These are phyloP conservation scores for Myiopsitta monachus DNA, from an alignment of 2,113 vertebrate genomes.

Conservation along the genomic window DNA sequence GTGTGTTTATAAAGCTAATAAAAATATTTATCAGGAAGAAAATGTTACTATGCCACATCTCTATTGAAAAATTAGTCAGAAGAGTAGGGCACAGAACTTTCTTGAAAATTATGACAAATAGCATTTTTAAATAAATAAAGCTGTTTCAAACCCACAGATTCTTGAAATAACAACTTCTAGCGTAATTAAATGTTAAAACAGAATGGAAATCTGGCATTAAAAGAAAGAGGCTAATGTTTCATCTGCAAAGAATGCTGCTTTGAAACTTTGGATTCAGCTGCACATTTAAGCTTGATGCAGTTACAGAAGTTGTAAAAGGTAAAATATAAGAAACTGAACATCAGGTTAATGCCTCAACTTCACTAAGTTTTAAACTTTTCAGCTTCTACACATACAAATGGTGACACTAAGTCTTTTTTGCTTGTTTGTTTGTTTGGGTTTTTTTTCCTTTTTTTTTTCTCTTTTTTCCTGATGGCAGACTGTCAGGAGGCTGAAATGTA, in stretches of 20 bases:
- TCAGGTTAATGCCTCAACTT: background rate
- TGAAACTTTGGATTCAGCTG: slow-evolving; percentile 29
- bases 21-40: slow-evolving; percentile 49
- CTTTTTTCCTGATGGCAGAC: background rate
- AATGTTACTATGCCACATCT: slow-evolving; percentile 11
- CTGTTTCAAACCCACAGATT: slow-evolving; percentile 45
- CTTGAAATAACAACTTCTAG: slow-evolving; percentile 66
- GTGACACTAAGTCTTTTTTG: accelerated
- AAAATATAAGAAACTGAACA: background rate
- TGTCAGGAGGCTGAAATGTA: background rate
- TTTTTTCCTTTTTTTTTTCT: too few relatives aligned
- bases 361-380: background rate
- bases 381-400: background rate
- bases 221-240: slow-evolving; percentile 55
- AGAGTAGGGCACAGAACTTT: background rate
- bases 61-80: slow-evolving; percentile 37
- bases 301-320: background rate
- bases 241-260: slow-evolving; percentile 59
- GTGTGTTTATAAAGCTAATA: slow-evolving; percentile 52
- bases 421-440: background rate
- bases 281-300: background rate
- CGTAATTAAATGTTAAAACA: slow-evolving; percentile 68
- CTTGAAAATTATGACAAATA: slow-evolving; percentile 46
- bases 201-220: slow-evolving; percentile 63
- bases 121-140: slow-evolving; percentile 49